Base-by-base conservation (phyloP, 2,797 vertebrate species). In the Chaetodon trifasciatus region DNA sequence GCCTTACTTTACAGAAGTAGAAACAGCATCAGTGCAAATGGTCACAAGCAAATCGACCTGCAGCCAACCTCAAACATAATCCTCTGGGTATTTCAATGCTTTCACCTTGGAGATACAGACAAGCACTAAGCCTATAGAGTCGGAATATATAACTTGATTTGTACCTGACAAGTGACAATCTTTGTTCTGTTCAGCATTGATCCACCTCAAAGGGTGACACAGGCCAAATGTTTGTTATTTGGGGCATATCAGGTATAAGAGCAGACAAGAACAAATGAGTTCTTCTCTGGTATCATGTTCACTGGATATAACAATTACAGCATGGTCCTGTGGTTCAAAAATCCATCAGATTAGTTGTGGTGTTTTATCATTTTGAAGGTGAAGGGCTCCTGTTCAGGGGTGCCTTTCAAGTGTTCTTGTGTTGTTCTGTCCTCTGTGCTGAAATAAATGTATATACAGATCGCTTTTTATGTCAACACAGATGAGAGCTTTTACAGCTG, bases 111-210 rank as follows among this genome's bases (percentile, higher is more conserved):
- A 78, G 85, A 89, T 76, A 79, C 2, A 21, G 56, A 65, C 70
- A 62, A 68, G 73, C 70, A 46, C 61, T 69, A 58, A 74, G 78
- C 55, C 63, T 9, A 19, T 6, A 10, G 52, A 67, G 49, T 19
- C 13, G 19, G 28, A 67, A 81, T 87, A 84, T 74, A 82, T 89
- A 77, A 79, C 44, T 76, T 24, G 47, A 60, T 76, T 49, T 70
- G 50, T 62, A 68, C 42, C 49, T 62, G 15, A 81, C 62, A 73
- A 66, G 53, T 85, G 58, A 69, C 77, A 74, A 47, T 63, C 50
- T 86, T 70, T 77, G 46, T 80, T 81, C 23, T 79, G n/a, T 69
- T 37, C 28, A 17, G 72, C 47, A 61, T 58, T 70, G 42, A 76
- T 44, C 32, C 40, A 49, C 37, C 67, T 78, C 44, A 71, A 70